Evolutionary conservation across 1,140 invertebrate genomes (phyloP).

Genomic region (Coptotermes formosanus): DNA sequence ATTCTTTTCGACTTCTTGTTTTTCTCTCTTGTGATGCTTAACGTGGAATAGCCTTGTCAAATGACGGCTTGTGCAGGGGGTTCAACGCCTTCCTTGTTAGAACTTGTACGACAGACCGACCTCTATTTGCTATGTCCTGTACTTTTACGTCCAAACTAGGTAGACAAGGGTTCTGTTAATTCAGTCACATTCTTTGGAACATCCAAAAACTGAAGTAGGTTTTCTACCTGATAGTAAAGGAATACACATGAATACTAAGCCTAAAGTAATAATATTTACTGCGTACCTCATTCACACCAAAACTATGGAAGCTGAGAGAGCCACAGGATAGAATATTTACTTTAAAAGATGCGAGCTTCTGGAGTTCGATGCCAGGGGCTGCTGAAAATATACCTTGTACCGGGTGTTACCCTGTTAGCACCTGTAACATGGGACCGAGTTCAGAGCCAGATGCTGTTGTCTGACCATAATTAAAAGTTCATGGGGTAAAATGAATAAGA

Average conservation of each 20-base stretch:
- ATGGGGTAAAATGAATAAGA: conserved; percentile 48
- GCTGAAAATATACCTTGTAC: conserved; percentile 53
- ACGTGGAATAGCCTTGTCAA: conserved; percentile 60
- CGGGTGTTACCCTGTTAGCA: conserved; percentile 48
- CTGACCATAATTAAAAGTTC: conserved; percentile 45
- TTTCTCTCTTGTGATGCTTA: no score
- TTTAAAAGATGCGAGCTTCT: conserved; percentile 43
- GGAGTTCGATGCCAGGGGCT: conserved; percentile 36
- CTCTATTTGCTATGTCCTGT: conserved; percentile 38
- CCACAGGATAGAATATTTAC: conserved; percentile 39
- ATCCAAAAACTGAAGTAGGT: conserved; percentile 80
- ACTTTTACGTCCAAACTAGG: conserved; percentile 47
- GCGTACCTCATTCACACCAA: conserved; percentile 45
- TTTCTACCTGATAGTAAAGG: conserved; percentile 77
- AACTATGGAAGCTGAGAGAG: conserved; percentile 46
- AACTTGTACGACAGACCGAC: background rate
- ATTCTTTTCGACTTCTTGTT: no score
- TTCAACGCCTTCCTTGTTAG: no score
- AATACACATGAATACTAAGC: conserved; percentile 66
- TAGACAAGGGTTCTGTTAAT: conserved; percentile 58
- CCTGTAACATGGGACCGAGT: conserved; percentile 54
- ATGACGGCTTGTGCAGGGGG: no score
- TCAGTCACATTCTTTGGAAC: conserved; percentile 71
- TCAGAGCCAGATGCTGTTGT: conserved; percentile 47
- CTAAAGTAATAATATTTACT: conserved; percentile 52